Evolutionary conservation across 1,140 invertebrate genomes (phyloP).

Genomic region (Theocolax elegans): DNA sequence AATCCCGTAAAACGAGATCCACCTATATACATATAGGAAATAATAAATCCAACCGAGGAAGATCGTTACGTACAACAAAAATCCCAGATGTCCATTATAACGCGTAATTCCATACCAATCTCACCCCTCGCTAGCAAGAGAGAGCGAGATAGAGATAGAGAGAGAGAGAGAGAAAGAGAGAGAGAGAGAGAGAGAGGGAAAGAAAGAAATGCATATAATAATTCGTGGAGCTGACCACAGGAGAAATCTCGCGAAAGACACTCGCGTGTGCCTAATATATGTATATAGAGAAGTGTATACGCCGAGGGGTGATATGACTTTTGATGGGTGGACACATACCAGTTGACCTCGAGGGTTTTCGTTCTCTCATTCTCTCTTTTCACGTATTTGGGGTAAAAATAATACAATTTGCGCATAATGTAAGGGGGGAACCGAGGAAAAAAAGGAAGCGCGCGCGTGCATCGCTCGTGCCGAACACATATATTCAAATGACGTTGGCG

Average conservation of each 20-base stretch:
- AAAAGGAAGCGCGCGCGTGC: conserved; percentile 40
- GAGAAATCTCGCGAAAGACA: too few relatives aligned
- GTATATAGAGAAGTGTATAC: not conserved
- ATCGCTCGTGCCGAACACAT: conserved; percentile 46
- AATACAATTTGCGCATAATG: conserved; percentile 68
- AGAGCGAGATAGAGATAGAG: not conserved
- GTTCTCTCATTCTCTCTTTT: conserved; percentile 51
- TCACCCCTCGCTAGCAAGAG: too few relatives aligned
- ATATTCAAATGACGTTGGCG: conserved; percentile 62
- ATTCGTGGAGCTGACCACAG: too few relatives aligned
- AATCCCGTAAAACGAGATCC: too few relatives aligned
- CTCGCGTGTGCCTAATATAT: too few relatives aligned
- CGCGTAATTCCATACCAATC: too few relatives aligned
- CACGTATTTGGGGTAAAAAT: conserved; percentile 69
- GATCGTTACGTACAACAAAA: too few relatives aligned
- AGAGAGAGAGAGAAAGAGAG: too few relatives aligned
- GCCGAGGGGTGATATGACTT: conserved; percentile 55
- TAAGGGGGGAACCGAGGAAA: conserved; percentile 50
- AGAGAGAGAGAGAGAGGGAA: not conserved
- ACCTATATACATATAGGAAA: too few relatives aligned
- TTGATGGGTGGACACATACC: conserved; percentile 65
- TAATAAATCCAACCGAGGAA: too few relatives aligned
- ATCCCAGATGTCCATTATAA: too few relatives aligned
- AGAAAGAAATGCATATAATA: conserved; percentile 21
- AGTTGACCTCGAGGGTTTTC: conserved; percentile 58